Conservation (phyloP, 2,888 invertebrate genomes). For the Chloroclysta siterata region DNA sequence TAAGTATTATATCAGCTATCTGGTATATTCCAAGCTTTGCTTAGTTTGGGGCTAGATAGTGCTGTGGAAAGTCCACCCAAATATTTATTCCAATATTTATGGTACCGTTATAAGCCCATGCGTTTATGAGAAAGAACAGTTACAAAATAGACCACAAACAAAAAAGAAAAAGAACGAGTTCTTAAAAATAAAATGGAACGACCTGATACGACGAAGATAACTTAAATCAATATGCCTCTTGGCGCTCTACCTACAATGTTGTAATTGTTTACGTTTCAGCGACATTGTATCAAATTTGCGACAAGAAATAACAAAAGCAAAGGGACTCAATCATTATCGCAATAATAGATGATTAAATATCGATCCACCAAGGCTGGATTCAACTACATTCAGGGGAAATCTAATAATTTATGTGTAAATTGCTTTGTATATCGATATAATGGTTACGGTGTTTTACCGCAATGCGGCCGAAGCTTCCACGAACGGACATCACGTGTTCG, state of each 20-base stretch:
- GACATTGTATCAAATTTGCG: neutral
- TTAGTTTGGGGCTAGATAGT: too few relatives aligned
- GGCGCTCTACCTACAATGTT: conserved; percentile 1
- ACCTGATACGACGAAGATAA: conserved; percentile 2
- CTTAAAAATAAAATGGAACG: neutral
- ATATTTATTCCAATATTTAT: too few relatives aligned
- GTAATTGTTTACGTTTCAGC: neutral
- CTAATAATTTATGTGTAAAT: conserved; percentile 15
- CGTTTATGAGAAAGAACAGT: neutral
- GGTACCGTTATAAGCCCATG: too few relatives aligned
- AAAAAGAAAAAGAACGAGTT: neutral
- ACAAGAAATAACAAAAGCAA: neutral
- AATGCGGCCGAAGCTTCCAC: conserved; percentile 41
- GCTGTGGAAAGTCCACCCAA: too few relatives aligned
- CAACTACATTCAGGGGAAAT: conserved; percentile 10
- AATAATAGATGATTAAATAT: conserved; percentile 16
- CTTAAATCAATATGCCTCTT: conserved; percentile 1
- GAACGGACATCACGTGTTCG: conserved; percentile 35
- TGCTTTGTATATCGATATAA: conserved; percentile 15
- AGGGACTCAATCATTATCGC: conserved; percentile 7
- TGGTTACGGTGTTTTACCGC: conserved; percentile 35
- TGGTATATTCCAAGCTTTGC: too few relatives aligned
- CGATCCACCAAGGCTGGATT: conserved; percentile 16
- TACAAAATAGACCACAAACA: neutral
- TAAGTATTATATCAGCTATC: too few relatives aligned